Base-by-base conservation (phyloP, 2,113 vertebrate species). In the Saccopteryx leptura region DNA sequence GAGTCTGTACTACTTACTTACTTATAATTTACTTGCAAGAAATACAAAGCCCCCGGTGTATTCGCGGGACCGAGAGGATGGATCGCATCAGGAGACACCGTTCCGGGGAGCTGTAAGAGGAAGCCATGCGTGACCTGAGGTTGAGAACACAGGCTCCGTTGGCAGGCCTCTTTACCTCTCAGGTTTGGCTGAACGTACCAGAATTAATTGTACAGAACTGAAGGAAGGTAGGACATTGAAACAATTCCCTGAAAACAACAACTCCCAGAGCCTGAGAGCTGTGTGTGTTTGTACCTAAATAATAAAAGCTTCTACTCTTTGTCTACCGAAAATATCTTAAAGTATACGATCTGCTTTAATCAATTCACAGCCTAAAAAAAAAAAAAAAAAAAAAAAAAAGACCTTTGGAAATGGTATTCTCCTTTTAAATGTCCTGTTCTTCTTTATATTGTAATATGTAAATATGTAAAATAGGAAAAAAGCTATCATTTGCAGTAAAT, bases 21-120 rank as follows among this genome's bases (percentile, higher is more conserved):
- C 74, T 76, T 89, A 81, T 48, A 94, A 78, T 93, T 85, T 81
- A 93, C 58, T 72, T 69, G 33, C 66, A 68, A 87, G 71, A 90
- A 94, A 71, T 87, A 87, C 10, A 91, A 82, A 87, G 90, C 65
- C 50, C 63, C 46, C 7, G 12, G 48, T 39, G 79, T 54, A 52
- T 93, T 26, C 85, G 23, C n/a, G 28, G 79, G 39, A 92, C 81
- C 52, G 60, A 58, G 50, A 50, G 24, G 12, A 28, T 84, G 80
- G 21, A 50, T 14, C 11, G n/a, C 39, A 23, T 18, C 10, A 31
- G 31, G 31, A 63, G 56, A 65, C 19, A n/a, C n/a, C 26, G 28
- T 9, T 72, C 54, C 9, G 7, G 54, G 88, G 33, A 26, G n/a
- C 23, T 75, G 7, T 24, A 60, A 69, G 79, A 71, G 18, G 13